Conservation (phyloP, 1,140 invertebrate species). For the Drosophila varians region DNA sequence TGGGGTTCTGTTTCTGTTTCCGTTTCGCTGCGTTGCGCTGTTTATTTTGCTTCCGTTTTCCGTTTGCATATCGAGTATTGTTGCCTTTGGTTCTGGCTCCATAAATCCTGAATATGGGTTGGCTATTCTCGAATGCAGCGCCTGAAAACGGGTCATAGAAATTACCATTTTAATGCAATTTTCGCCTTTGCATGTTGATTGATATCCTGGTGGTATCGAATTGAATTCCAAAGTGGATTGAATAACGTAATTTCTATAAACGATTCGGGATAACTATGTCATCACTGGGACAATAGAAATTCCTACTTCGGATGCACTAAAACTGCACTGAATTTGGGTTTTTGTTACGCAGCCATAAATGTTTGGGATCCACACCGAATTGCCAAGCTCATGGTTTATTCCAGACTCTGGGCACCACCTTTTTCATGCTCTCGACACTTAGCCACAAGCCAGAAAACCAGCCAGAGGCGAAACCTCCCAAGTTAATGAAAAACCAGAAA, state of each 20-base stretch:
- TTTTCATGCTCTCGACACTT: constrained; percentile 46
- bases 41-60: constrained; percentile 43
- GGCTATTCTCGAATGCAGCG: constrained; percentile 11
- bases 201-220: constrained; percentile 32
- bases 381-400: constrained; percentile 34
- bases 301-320: neutral
- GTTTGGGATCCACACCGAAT: constrained; percentile 8
- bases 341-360: constrained; percentile 20
- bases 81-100: constrained; percentile 1
- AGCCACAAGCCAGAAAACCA: constrained; percentile 8
- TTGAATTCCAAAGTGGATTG: constrained; percentile 18
- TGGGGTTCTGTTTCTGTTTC: constrained; percentile 39
- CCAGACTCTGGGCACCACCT: constrained; percentile 27
- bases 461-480: constrained; percentile 12
- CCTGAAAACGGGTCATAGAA: constrained; percentile 1
- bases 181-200: constrained; percentile 24
- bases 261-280: constrained; percentile 1
- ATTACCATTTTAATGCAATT: constrained; percentile 39
- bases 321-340: neutral
- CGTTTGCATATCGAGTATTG: constrained; percentile 1
- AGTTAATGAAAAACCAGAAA: constrained; percentile 49
- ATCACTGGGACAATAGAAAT: neutral
- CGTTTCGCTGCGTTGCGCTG: constrained; percentile 22
- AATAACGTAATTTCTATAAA: constrained; percentile 15
- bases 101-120: constrained; percentile 20